Evolutionary conservation across 2,113 vertebrate species (phyloP).

Genomic region (Nannospalax galili): DNA sequence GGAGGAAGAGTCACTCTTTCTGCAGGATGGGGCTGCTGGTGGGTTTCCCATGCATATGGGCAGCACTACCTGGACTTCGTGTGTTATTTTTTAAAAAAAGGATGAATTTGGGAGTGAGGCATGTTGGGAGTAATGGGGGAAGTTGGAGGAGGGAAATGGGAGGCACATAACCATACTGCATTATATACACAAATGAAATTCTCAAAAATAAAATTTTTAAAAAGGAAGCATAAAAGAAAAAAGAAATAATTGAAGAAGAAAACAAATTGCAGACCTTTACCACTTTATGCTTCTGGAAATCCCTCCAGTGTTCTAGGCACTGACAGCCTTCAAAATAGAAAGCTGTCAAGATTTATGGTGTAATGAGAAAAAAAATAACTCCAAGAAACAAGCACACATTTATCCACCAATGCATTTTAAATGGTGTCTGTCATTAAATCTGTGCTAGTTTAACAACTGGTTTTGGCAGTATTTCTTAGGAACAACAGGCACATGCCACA

Average conservation of each 20-base stretch:
- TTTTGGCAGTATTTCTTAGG: slow-evolving; percentile 78
- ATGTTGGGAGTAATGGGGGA: not conserved
- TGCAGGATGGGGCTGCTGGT: not conserved
- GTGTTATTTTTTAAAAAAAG: not conserved
- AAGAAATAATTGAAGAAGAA: too few relatives aligned
- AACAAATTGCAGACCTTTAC: not conserved
- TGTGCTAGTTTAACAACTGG: slow-evolving; percentile 82
- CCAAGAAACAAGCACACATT: slow-evolving; percentile 69
- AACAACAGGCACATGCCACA: slow-evolving; percentile 52
- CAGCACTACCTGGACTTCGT: not conserved
- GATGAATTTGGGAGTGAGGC: not conserved
- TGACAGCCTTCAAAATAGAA: slow-evolving; percentile 72
- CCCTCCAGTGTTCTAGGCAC: not conserved
- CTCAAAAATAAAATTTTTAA: too few relatives aligned
- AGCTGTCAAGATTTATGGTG: slow-evolving; percentile 79
- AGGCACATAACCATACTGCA: not conserved
- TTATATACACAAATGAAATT: not conserved
- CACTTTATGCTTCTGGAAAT: not conserved
- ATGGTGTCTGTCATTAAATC: slow-evolving; percentile 78
- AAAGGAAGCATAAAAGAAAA: not conserved
- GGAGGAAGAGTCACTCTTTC: not conserved
- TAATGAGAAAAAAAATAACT: slow-evolving; percentile 69
- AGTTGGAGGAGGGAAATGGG: too few relatives aligned
- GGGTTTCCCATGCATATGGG: not conserved
- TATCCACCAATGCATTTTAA: slow-evolving; percentile 80